Evolutionary conservation across 2,113 vertebrate genomes (phyloP), one percentile per base, ranked within the genome.

Genomic region (Colius striatus): DNA sequence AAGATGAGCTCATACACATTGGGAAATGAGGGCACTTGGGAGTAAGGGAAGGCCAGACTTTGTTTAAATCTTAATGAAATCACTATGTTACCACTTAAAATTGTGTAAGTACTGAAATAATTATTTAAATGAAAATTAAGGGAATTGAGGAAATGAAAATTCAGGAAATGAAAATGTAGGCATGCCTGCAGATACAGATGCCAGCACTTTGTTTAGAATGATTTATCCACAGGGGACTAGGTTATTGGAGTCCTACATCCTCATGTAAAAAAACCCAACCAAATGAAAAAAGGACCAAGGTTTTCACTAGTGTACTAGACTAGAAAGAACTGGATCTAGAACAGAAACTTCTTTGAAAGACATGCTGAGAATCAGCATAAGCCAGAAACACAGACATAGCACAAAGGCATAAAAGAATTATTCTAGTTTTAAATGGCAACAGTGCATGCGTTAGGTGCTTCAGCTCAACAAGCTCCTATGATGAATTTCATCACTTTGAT

Each of bases 301-400:
- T 88, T 93, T 94, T 88, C 51, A 77, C 3, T 47, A 72, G 43
- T 68, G 65, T 93, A 80, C 89, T 75, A 78, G 80, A 45, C 73
- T 55, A 36, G 84, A 45, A 81, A 78, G 43, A 86, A 32, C 55
- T 87, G 57, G 65, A 92, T 81, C 94, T 90, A 88, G 92, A 96
- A 88, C 63, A 92, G 70, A 91, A 92, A 79, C 5, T 10, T 8
- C 0, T 38, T 51, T 86, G 51, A 81, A 90, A 48, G 10, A 11
- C 57, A 82, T 45, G 63, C 20, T 57, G 16, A 83, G 65, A 34
- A 80, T 65, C 50, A 18, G 12, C 1, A 30, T 67, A 62, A 91
- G 48, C 55, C 8, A 2, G 63, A 55, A 91, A 77, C 45, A 86
- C 53, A 88, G 60, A 54, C 61, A 18, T 3, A 27, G 16, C 55